Evolutionary conservation across 1,140 invertebrate species (phyloP), one percentile per base, ranked within the genome.

Genomic region (Macrotrachela quadricornifera): DNA sequence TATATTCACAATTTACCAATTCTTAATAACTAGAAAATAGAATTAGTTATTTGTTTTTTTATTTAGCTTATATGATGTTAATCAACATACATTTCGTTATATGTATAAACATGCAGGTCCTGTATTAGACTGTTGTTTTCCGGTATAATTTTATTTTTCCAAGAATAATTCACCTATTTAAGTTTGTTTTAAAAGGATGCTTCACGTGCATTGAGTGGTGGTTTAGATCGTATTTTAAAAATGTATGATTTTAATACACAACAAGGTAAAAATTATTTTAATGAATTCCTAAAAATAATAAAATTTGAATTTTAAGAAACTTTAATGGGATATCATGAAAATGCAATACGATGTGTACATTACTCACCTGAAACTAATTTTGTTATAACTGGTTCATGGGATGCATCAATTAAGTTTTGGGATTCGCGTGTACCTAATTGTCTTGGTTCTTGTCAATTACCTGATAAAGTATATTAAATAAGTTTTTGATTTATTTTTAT

Each of bases 371-470:
- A 71, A 55, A 83, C 85, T 58, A 86, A 90, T 71, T 78, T 81
- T 10, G 80, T 92, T 41, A 68, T 91, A 39, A 88, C 85, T 14
- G 90, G 91, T 16, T 87, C 88, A 62, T 97, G 92, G 92, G 92
- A 99, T 68, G 78, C 80, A 0, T 80, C 80, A 12, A 78, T 97
- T 0, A 95, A 94, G 72, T 74, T 95, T 57, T 95, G 90, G 88
- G 88, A 95, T 68, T 80, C 83, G 42, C 75, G 88, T 17, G 58
- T 62, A 16, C 65, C 68, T 73, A 81, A 56, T 78, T 79, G 38
- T 77, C 79, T 56, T 81, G 84, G 85, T n/a, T 82, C 78, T 55
- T 88, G 85, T 63, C 77, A 84, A 58, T 86, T 94, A 69, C 82
- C 85, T 46, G 88, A 91, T 65, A 78, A 77, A 63, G 81, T 82